Percentiles rank a stretch among this genome's conserved stretches.
These are phyloP conservation scores for Apantesis nais DNA, from an alignment of 2,888 invertebrate species.

Conservation along the genomic window DNA sequence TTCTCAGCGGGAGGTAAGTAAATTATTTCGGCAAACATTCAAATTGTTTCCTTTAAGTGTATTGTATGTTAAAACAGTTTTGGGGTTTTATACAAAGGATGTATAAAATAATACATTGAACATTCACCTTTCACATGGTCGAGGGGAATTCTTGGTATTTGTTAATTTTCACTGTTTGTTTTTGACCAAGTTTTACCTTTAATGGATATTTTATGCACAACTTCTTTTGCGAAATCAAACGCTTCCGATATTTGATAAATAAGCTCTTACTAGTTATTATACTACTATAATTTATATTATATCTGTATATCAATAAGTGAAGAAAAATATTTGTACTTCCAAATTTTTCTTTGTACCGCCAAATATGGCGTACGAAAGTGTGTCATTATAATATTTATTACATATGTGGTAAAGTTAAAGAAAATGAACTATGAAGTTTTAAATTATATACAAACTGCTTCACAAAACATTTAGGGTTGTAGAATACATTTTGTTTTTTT, in stretches of 20 bases:
- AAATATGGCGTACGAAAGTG: too few relatives aligned
- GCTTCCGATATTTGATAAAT: neutral
- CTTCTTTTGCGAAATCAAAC: neutral
- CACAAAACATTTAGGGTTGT: too few relatives aligned
- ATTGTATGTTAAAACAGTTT: constrained; percentile 17
- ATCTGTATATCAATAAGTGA: too few relatives aligned
- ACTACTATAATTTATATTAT: too few relatives aligned
- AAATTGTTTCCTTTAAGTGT: constrained; percentile 32
- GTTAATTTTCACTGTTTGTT: constrained; percentile 11
- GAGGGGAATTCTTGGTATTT: constrained; percentile 11
- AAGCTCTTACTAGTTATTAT: too few relatives aligned
- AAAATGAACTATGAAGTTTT: too few relatives aligned
- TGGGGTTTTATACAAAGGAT: constrained; percentile 23
- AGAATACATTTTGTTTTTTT: too few relatives aligned
- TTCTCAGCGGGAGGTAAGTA: constrained; percentile 36
- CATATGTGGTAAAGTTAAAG: too few relatives aligned
- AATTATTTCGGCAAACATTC: constrained; percentile 37
- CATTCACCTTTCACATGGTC: constrained; percentile 16
- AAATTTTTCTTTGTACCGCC: too few relatives aligned
- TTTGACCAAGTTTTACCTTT: neutral
- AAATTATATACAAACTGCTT: too few relatives aligned
- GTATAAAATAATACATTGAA: constrained; percentile 15
- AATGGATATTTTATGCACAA: neutral
- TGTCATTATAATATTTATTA: too few relatives aligned
- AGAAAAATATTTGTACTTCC: too few relatives aligned